phyloP scores from a whole-genome alignment of 2,113 vertebrate species.

The Esox niger region DNA sequence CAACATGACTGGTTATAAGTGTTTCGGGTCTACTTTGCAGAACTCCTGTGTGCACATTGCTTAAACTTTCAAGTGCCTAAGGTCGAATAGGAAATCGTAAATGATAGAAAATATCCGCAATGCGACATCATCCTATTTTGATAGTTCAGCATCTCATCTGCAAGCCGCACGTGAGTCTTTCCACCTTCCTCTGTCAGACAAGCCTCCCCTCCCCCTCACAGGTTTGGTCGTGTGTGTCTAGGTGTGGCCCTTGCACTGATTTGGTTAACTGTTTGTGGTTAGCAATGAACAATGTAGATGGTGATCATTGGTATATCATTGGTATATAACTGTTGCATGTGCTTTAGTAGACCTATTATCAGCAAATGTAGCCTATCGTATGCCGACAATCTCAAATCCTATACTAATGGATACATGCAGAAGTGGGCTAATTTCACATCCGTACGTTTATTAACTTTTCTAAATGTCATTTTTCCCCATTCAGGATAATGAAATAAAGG shows the following conservation, averaged over 20 bases:
- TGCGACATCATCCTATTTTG: slow-evolving; percentile 4
- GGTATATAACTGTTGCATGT: not conserved
- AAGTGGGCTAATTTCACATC: too few relatives aligned
- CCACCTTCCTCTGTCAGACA: not conserved
- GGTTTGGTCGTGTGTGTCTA: slow-evolving; percentile 6
- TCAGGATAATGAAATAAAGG: too few relatives aligned
- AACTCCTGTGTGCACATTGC: not conserved
- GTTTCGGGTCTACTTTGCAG: not conserved
- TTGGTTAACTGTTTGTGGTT: slow-evolving; percentile 34
- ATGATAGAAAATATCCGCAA: not conserved
- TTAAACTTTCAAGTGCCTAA: too few relatives aligned
- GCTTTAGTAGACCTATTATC: too few relatives aligned
- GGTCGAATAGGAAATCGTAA: not conserved
- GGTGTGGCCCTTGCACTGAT: slow-evolving; percentile 40
- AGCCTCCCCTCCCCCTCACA: slow-evolving; percentile 1
- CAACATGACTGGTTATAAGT: not conserved
- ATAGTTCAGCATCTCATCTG: slow-evolving; percentile 1
- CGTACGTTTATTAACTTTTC: too few relatives aligned
- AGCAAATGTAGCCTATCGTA: too few relatives aligned
- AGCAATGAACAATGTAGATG: too few relatives aligned
- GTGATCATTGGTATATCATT: not conserved
- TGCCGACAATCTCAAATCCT: too few relatives aligned
- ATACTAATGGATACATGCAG: too few relatives aligned
- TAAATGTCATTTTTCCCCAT: too few relatives aligned
- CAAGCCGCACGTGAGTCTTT: not conserved